Evolutionary conservation across 2,797 vertebrate genomes (phyloP), one percentile per base, ranked within the genome.

Genomic region (Tamandua tetradactyla): DNA sequence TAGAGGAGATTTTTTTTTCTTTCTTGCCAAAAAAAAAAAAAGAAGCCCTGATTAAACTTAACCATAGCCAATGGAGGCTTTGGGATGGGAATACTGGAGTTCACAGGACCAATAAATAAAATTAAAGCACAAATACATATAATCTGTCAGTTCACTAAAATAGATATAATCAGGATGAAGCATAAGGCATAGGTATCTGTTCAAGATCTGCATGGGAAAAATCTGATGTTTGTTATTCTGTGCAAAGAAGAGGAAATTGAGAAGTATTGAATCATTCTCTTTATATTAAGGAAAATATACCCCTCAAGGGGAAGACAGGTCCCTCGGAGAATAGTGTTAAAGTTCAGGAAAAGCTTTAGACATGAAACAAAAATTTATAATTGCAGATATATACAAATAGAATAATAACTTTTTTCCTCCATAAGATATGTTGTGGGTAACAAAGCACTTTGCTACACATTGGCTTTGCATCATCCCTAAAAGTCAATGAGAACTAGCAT

Each of bases 21-120:
- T 68, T 42, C 17, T 62, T 93, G 37, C 27, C 52, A 32, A n/a
- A 20, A 32, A 32, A n/a, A 20, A 32, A 32, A 55, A 78, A 83
- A 94, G 96, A 85, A 64, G 42, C 20, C 35, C 52, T 27, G n/a
- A 94, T 96, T 84, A 97, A 89, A 68, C 93, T 96, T 95, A 88
- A 97, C 68, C 62, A 95, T 49, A 80, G 23, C 66, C 49, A 72
- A 0, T 11, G 74, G 49, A 83, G n/a, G 55, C 30, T 59, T 90
- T 44, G 49, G n/a, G 30, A 0, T 72, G 3, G 14, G n/a, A 88
- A 64, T 92, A 68, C 74, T 86, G 35, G 23, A 49, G 49, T 81
- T 80, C 35, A 49, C 72, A 88, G 49, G 10, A 44, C 13, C 17
- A 57, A 94, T 30, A 87, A 23, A 86, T 88, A 69, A 66, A 84